Evolutionary conservation across 1,140 invertebrate species (phyloP).

Genomic region (Conopomorpha cramerella): DNA sequence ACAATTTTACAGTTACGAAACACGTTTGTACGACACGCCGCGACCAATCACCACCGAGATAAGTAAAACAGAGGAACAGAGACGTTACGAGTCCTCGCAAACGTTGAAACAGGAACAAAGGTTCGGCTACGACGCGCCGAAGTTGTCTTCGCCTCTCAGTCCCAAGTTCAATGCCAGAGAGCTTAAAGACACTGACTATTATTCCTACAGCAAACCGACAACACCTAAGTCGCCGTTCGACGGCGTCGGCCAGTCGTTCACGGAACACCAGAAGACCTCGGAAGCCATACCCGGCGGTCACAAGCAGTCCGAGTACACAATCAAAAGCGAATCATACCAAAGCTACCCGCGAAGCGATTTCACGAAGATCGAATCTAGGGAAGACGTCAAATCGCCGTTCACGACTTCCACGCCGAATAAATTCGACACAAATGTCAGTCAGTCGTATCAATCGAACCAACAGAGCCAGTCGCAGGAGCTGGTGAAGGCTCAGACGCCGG

Average conservation of each 20-base stretch:
- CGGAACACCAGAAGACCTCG: conserved; percentile 39
- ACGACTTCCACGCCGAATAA: conserved; percentile 38
- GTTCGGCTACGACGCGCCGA: conserved; percentile 37
- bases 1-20: conserved; percentile 50
- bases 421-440: no score
- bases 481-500: conserved; percentile 35
- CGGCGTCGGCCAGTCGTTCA: conserved; percentile 38
- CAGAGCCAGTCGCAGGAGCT: conserved; percentile 20
- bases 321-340: conserved; percentile 46
- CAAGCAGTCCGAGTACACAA: conserved; percentile 35
- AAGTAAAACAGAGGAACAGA: conserved; percentile 26
- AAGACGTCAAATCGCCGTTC: conserved; percentile 44
- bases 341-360: conserved; percentile 36
- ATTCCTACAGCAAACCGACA: conserved; percentile 29
- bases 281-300: conserved; percentile 43
- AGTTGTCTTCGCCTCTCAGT: conserved; percentile 29
- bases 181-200: conserved; percentile 49
- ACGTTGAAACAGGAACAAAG: conserved; percentile 22
- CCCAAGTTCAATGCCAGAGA: conserved; percentile 57
- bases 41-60: conserved; percentile 30
- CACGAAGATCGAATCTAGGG: conserved; percentile 24
- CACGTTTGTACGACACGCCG: conserved; percentile 52
- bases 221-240: conserved; percentile 22
- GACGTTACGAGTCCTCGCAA: conserved; percentile 22
- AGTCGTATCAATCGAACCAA: conserved; percentile 9